Conservation (phyloP, 35 echinoderm and acorn worm species). For the Lytechinus variegatus region DNA sequence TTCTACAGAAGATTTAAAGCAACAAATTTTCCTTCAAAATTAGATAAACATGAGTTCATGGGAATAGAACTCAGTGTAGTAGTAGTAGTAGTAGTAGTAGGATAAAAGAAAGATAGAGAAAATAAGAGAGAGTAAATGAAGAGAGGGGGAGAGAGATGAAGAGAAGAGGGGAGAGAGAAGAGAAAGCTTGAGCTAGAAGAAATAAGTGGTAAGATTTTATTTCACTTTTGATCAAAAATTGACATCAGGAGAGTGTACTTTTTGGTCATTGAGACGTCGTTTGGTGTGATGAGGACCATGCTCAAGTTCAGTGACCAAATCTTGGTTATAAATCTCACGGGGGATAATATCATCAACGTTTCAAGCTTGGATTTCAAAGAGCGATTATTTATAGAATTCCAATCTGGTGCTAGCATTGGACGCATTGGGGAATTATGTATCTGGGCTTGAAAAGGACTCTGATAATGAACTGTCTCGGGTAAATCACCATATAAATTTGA, state of each 20-base stretch:
- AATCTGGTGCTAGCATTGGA: background rate
- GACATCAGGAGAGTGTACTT: background rate
- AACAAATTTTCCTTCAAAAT: too few relatives aligned
- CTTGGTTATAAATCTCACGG: background rate
- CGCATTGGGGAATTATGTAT: background rate
- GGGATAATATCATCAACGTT: background rate
- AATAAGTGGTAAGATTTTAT: background rate
- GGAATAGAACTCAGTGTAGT: too few relatives aligned
- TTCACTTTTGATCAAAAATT: background rate
- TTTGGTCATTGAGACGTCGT: background rate
- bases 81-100: too few relatives aligned
- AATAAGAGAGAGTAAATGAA: background rate
- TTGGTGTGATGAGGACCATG: background rate
- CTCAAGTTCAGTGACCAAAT: background rate
- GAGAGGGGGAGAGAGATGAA: background rate
- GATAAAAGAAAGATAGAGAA: too few relatives aligned
- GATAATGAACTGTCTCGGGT: background rate
- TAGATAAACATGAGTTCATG: too few relatives aligned
- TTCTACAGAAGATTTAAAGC: too few relatives aligned
- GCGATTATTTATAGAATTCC: slow-evolving; percentile 2
- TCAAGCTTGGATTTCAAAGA: background rate
- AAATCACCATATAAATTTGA: background rate
- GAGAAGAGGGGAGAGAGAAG: background rate
- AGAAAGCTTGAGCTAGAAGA: background rate
- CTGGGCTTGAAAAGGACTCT: background rate